phyloP scores from a whole-genome alignment of 2,797 vertebrate genomes.

The Catostomus latipinnis region DNA sequence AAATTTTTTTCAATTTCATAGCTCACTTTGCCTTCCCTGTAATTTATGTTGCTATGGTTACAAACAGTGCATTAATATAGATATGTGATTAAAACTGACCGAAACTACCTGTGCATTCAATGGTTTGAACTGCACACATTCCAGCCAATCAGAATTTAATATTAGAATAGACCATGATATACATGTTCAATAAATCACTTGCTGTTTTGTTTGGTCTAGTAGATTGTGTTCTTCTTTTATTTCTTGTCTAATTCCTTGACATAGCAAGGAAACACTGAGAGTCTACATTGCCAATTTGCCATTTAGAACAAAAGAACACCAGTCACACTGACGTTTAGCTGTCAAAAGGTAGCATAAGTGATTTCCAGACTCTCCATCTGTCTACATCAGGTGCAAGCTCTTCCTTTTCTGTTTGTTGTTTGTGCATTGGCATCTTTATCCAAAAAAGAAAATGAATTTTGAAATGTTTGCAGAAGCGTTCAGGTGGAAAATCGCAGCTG shows the following conservation, averaged over 20 bases:
- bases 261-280: not conserved
- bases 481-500: constrained; percentile 68
- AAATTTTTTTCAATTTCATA: no score
- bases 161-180: no score
- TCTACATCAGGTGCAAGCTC: constrained; percentile 52
- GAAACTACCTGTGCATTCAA: not conserved
- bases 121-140: not conserved
- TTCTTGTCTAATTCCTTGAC: not conserved
- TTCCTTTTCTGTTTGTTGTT: constrained; percentile 31
- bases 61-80: no score
- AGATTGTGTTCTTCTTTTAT: no score
- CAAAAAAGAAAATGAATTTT: constrained; percentile 17
- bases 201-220: not conserved
- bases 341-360: constrained; percentile 22
- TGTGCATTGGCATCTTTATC: constrained; percentile 35
- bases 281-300: constrained; percentile 6
- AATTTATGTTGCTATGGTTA: no score
- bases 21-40: no score
- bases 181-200: not conserved
- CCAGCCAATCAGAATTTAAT: not conserved
- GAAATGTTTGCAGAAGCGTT: constrained; percentile 64
- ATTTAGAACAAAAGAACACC: constrained; percentile 40
- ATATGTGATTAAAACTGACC: no score
- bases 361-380: constrained; percentile 52
- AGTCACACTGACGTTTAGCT: constrained; percentile 20